Conservation (phyloP, 2,888 invertebrate species). For the Electrophaes corylata region DNA sequence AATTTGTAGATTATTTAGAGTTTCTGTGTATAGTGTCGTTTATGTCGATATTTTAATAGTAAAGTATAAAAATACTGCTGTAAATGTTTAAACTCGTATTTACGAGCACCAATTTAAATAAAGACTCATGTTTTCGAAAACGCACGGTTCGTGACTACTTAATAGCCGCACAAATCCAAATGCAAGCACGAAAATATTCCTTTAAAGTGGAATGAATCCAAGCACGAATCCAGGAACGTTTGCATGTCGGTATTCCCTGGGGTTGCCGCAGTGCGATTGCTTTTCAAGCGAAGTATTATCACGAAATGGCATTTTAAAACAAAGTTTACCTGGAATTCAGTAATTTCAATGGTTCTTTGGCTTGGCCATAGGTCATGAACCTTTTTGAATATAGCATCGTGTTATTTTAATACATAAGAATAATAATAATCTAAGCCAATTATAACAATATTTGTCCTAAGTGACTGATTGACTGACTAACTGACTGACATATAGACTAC, state of each 20-base stretch:
- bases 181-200: slow-evolving; percentile 21
- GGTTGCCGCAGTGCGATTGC: slow-evolving; percentile 36
- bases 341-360: slow-evolving; percentile 17
- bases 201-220: slow-evolving; percentile 22
- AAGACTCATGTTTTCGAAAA: slow-evolving; percentile 2
- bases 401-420: too few relatives aligned
- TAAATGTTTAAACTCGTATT: background rate
- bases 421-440: too few relatives aligned
- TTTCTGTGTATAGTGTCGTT: too few relatives aligned
- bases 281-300: slow-evolving; percentile 38
- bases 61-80: background rate
- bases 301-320: slow-evolving; percentile 34
- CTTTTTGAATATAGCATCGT: too few relatives aligned
- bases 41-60: too few relatives aligned
- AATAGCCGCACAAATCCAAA: slow-evolving; percentile 11
- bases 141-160: slow-evolving; percentile 15
- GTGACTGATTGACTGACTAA: too few relatives aligned
- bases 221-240: slow-evolving; percentile 23
- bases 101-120: slow-evolving; percentile 8
- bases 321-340: slow-evolving; percentile 24
- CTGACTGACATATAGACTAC: too few relatives aligned
- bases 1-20: too few relatives aligned
- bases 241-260: slow-evolving; percentile 36
- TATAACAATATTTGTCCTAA: too few relatives aligned
- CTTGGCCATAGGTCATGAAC: slow-evolving; percentile 16